A percentile compares a stretch with the other conserved stretches of the same genome.
Evolutionary conservation across 2,888 invertebrate species (phyloP).

Genomic region (Cosmia trapezina): DNA sequence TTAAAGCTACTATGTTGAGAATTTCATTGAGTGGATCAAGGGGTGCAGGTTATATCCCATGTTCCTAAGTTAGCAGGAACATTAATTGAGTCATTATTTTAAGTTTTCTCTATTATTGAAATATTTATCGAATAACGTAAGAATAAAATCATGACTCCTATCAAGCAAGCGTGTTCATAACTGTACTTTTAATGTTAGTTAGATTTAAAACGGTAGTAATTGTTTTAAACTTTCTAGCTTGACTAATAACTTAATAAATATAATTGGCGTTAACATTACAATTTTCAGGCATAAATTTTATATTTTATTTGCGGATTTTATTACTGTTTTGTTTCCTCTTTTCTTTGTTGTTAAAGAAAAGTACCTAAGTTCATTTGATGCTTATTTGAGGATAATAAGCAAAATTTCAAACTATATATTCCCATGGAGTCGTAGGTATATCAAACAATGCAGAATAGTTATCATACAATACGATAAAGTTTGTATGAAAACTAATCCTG

Average conservation of each 20-base stretch:
- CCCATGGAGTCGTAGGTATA: background rate
- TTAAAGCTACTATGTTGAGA: too few relatives aligned
- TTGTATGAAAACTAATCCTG: background rate
- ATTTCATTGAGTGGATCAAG: background rate
- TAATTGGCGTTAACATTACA: conserved; percentile 23
- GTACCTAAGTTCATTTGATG: background rate
- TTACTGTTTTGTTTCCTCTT: background rate
- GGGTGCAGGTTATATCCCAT: background rate
- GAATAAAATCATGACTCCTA: conserved; percentile 28
- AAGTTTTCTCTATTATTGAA: too few relatives aligned
- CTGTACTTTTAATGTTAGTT: conserved; percentile 36
- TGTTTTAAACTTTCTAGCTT: conserved; percentile 46
- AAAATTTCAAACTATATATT: background rate
- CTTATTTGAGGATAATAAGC: background rate
- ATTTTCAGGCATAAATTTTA: conserved; percentile 17
- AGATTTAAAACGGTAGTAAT: conserved; percentile 50
- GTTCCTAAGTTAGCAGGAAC: background rate
- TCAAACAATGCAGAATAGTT: background rate
- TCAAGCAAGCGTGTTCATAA: conserved; percentile 18
- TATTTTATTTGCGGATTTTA: background rate
- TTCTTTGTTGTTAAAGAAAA: background rate
- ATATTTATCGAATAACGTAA: conserved; percentile 13
- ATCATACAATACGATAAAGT: background rate
- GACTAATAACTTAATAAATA: conserved; percentile 37
- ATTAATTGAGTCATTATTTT: background rate